phyloP scores from a whole-genome alignment of 2,113 vertebrate genomes.

The Procavia capensis region DNA sequence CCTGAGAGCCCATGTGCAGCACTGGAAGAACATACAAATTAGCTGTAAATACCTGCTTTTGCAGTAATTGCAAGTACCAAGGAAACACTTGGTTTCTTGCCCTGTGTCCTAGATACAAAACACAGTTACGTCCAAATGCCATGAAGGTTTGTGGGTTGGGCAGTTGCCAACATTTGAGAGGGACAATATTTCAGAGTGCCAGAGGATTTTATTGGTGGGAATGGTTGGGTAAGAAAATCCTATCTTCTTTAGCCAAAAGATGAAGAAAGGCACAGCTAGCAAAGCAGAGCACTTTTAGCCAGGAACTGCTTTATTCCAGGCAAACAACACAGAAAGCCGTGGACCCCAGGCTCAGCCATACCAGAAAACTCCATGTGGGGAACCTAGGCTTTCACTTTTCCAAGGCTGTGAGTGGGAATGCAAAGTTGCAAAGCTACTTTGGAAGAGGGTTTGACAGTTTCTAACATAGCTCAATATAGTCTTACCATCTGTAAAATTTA shows the following conservation, averaged over 20 bases:
- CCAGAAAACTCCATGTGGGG: neutral
- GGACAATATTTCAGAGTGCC: neutral
- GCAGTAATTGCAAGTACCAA: neutral
- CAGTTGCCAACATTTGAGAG: neutral
- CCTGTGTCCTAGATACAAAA: neutral
- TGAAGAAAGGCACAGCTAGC: neutral
- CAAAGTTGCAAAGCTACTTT: neutral
- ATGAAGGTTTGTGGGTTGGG: neutral
- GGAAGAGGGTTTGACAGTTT: neutral
- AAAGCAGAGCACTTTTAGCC: neutral
- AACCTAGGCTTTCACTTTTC: neutral
- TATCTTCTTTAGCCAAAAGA: neutral
- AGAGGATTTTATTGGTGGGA: neutral
- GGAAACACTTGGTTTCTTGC: neutral
- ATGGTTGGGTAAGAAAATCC: neutral
- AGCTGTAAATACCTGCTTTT: neutral
- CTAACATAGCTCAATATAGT: neutral
- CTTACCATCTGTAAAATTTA: neutral
- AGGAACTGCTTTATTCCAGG: neutral
- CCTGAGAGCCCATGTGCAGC: neutral
- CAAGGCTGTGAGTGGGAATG: neutral
- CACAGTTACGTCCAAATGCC: neutral
- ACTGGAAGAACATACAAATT: neutral
- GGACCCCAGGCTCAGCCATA: neutral
- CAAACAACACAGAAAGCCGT: no score